Percentiles rank a stretch among this genome's conserved stretches.
These are phyloP conservation scores for Tyto alba DNA, from an alignment of 2,113 vertebrate genomes.

Conservation along the genomic window DNA sequence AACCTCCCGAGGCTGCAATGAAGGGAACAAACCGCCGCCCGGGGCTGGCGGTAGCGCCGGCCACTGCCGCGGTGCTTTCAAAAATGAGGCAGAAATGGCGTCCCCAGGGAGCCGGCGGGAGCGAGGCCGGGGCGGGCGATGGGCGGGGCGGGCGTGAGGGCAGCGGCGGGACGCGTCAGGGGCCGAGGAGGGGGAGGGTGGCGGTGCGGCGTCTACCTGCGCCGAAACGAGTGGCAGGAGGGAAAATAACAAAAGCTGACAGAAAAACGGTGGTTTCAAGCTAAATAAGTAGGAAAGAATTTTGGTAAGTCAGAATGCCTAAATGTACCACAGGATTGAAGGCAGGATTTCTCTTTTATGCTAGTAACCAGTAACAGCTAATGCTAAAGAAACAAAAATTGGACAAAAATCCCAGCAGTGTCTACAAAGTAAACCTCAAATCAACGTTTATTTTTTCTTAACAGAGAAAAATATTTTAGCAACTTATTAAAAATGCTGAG, in stretches of 20 bases:
- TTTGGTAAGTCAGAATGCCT: neutral
- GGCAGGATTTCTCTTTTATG: neutral
- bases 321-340: neutral
- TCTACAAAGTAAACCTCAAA: neutral
- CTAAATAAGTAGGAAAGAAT: too few species aligned
- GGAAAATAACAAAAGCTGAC: neutral
- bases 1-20: rapidly evolving
- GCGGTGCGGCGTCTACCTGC: too few species aligned
- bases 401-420: neutral
- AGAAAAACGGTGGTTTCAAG: rapidly evolving
- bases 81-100: rapidly evolving
- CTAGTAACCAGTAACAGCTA: too few species aligned
- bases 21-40: rapidly evolving
- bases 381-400: neutral
- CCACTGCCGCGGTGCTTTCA: rapidly evolving
- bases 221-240: too few species aligned
- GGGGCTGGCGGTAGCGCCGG: too few species aligned
- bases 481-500: neutral
- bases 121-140: too few species aligned
- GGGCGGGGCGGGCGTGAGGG: neutral
- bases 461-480: neutral
- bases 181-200: rapidly evolving
- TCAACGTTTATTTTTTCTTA: neutral
- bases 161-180: neutral
- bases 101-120: rapidly evolving